Percentiles rank a stretch among this genome's conserved stretches.
phyloP scores from a whole-genome alignment of 2,888 invertebrate species.

The Formica aserva region DNA sequence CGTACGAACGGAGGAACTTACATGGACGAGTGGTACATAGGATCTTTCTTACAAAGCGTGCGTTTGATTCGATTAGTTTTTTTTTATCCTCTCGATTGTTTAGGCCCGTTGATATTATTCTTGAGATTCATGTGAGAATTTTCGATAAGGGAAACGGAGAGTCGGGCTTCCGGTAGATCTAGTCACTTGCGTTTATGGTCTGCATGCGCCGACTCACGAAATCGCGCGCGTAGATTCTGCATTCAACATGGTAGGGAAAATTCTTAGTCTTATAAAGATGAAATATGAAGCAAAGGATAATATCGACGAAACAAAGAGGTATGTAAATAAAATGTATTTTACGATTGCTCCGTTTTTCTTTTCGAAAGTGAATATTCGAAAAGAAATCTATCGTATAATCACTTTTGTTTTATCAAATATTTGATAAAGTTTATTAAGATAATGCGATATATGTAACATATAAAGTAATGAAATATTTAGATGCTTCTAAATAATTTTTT shows the following conservation, averaged over 20 bases:
- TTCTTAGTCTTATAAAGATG: conserved; percentile 24
- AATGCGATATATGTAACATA: neutral
- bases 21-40: conserved; percentile 62
- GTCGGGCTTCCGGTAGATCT: conserved; percentile 66
- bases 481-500: neutral
- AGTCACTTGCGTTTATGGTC: conserved; percentile 69
- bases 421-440: neutral
- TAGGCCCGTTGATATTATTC: conserved; percentile 51
- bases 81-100: conserved; percentile 6
- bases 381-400: neutral
- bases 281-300: conserved; percentile 15
- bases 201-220: conserved; percentile 58
- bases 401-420: neutral
- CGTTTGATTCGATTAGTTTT: conserved; percentile 6
- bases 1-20: conserved; percentile 64
- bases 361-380: neutral
- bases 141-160: conserved; percentile 57
- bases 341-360: neutral
- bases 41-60: conserved; percentile 7
- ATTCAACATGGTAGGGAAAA: conserved; percentile 41
- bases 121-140: conserved; percentile 55
- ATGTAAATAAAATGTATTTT: neutral
- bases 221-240: conserved; percentile 1
- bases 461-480: neutral
- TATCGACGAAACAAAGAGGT: conserved; percentile 17